These are phyloP conservation scores for Drosophila neonasuta DNA, from an alignment of 2,888 invertebrate species.

Conservation along the genomic window DNA sequence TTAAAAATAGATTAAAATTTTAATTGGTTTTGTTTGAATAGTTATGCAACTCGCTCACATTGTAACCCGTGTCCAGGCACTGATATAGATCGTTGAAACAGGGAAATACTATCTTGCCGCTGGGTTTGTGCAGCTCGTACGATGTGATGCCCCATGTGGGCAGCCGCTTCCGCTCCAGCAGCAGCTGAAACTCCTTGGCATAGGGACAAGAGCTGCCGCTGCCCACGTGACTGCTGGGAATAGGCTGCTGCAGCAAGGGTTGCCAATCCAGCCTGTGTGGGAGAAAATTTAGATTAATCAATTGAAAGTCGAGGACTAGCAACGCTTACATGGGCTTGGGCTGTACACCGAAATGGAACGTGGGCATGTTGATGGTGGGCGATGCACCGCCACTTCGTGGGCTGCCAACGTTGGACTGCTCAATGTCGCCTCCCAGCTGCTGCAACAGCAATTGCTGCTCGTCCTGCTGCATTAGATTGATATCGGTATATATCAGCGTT, in stretches of 20 bases:
- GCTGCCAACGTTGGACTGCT: constrained; percentile 32
- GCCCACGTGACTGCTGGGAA: constrained; percentile 84
- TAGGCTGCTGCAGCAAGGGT: constrained; percentile 90
- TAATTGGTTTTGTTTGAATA: background rate
- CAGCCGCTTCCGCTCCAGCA: constrained; percentile 95
- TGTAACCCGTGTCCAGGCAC: constrained; percentile 89
- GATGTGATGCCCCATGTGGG: constrained; percentile 97
- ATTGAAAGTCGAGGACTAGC: too few relatives aligned
- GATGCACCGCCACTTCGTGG: constrained; percentile 51
- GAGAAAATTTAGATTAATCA: background rate
- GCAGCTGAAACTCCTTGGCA: constrained; percentile 94
- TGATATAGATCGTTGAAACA: constrained; percentile 94
- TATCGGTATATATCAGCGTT: constrained; percentile 92
- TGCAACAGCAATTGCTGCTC: constrained; percentile 69
- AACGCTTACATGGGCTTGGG: constrained; percentile 56
- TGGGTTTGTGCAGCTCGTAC: constrained; percentile 91
- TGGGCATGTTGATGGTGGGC: constrained; percentile 42
- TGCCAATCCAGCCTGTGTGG: constrained; percentile 88
- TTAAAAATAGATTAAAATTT: background rate
- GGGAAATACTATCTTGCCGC: constrained; percentile 94
- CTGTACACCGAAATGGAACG: constrained; percentile 44
- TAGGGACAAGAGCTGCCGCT: constrained; percentile 83
- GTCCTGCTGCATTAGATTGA: constrained; percentile 83
- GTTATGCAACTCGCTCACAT: constrained; percentile 82
- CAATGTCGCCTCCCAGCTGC: constrained; percentile 31